Evolutionary conservation across 2,888 invertebrate genomes (phyloP), one percentile per base, ranked within the genome.

Genomic region (Azorinus chamasolen): DNA sequence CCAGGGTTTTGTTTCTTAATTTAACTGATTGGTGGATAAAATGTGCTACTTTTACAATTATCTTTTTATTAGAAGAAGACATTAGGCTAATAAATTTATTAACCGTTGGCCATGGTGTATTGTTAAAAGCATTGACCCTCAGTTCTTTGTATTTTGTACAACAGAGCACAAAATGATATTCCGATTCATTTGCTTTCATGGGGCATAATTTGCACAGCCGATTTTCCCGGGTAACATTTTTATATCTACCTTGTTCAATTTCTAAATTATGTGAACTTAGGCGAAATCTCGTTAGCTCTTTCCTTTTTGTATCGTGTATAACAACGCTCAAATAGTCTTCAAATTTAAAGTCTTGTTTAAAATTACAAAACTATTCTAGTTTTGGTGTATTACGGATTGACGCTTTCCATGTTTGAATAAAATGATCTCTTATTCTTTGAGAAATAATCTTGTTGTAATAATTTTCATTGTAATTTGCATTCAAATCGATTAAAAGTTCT

Each of bases 201-300:
- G 14, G 10, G 41, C 58, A 58, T 16, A 20, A 12, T 1, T 3
- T 58, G 39, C 58, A 58, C 16, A 58, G n/a, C 20, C 58, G 32
- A 16, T 58, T 14, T 5, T 12, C 16, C 20, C 24, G 10, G 8
- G 1, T 10, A 39, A 43, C 20, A 24, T 22, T 22, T 20, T 41
- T 41, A 24, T 58, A 58, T 58, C 58, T 39, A 18, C 58, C 41
- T 20, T n/a, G 10, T 43, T 39, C 58, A 0, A 58, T 58, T 41
- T 43, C 41, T 43, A 58, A 22, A 20, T 16, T 41, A 41, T 58
- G 58, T 10, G 58, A 10, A 5, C 18, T 20, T 41, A 58, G 10
- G 8, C 8, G 14, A 3, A 58, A 41, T 16, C 32, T 16, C 8
- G 58, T 58, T 14, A 58, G 20, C 16, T 32, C 10, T 5, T 14